These are phyloP conservation scores for Cochlearius cochlearius DNA, from an alignment of 2,113 vertebrate genomes.

Conservation along the genomic window DNA sequence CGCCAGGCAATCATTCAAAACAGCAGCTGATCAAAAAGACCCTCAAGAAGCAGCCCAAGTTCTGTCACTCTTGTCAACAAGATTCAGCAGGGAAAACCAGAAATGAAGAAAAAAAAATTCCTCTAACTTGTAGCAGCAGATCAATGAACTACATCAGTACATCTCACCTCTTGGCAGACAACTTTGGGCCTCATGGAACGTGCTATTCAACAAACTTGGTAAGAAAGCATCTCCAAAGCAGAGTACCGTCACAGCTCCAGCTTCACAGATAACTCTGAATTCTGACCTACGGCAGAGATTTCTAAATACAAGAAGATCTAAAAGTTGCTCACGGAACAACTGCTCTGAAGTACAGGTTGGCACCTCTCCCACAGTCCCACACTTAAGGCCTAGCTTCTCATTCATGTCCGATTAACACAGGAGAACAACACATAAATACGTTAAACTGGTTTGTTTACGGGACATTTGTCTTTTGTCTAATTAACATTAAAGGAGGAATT, in stretches of 20 bases:
- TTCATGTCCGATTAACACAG: background rate
- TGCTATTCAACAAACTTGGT: background rate
- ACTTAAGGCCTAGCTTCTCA: background rate
- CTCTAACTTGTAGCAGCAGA: background rate
- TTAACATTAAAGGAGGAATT: background rate
- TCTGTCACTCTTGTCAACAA: background rate
- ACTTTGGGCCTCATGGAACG: background rate
- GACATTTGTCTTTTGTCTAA: background rate
- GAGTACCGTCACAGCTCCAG: background rate
- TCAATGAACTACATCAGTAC: background rate
- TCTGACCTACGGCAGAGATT: background rate
- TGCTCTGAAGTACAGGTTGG: background rate
- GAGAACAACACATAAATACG: fast-evolving
- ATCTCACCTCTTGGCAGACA: background rate
- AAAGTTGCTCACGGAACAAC: background rate
- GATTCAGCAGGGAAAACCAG: background rate
- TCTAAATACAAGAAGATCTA: background rate
- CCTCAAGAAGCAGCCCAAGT: background rate
- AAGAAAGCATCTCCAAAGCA: background rate
- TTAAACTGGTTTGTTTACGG: background rate
- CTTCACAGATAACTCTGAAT: background rate
- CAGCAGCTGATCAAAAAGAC: background rate
- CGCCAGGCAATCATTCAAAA: background rate
- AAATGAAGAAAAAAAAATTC: background rate
- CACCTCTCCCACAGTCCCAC: background rate